Conservation (phyloP, 2,113 vertebrate species). For the Orycteropus afer region DNA sequence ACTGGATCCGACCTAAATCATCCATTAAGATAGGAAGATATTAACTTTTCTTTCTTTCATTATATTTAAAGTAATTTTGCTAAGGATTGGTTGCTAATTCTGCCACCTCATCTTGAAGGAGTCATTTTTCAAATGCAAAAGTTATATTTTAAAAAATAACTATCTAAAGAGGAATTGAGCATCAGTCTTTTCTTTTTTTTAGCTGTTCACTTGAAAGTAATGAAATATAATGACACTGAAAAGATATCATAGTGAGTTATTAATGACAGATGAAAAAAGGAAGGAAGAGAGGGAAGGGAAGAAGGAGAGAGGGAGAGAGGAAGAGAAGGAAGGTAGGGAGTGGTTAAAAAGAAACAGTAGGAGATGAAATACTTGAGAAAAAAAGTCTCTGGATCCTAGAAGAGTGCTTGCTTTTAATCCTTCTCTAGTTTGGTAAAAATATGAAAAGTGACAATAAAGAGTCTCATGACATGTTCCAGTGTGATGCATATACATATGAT, state of each 20-base stretch:
- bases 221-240: conserved; percentile 29
- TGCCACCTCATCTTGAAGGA: neutral
- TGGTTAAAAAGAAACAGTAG: neutral
- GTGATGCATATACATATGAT: neutral
- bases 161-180: conserved; percentile 13
- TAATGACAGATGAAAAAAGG: conserved; percentile 37
- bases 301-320: neutral
- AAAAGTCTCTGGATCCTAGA: conserved; percentile 15
- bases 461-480: neutral
- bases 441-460: conserved; percentile 25
- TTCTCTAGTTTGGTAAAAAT: conserved; percentile 33
- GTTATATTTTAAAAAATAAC: conserved; percentile 38
- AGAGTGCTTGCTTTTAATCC: conserved; percentile 55
- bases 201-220: neutral
- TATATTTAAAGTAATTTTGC: neutral
- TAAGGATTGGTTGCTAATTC: neutral
- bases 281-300: neutral
- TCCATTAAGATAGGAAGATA: neutral
- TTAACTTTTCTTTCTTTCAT: neutral
- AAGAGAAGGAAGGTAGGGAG: neutral
- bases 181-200: neutral
- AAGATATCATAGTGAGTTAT: neutral
- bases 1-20: neutral
- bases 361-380: conserved; percentile 43
- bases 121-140: conserved; percentile 38